Percentiles rank a stretch among this genome's conserved stretches.
phyloP scores from a whole-genome alignment of 2,797 vertebrate genomes.

The Labeo calbasu region DNA sequence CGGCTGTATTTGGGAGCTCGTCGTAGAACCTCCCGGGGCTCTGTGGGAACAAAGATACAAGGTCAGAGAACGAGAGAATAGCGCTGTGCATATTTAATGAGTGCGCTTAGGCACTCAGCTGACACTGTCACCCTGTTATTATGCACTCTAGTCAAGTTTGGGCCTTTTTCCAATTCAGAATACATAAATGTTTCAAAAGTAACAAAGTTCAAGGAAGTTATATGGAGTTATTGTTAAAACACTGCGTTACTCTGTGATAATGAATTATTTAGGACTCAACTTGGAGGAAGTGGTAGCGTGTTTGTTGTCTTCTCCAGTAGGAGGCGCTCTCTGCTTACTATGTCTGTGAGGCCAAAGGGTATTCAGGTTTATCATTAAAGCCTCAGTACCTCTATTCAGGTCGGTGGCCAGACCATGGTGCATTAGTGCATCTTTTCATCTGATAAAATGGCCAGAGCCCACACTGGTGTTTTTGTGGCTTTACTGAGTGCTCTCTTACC shows the following conservation, averaged over 20 bases:
- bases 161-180: background rate
- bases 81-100: slow-evolving; percentile 8
- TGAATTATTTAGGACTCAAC: background rate
- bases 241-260: too few species aligned
- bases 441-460: slow-evolving; percentile 32
- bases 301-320: slow-evolving; percentile 39
- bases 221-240: background rate
- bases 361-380: slow-evolving; percentile 41
- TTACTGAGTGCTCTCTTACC: slow-evolving; percentile 68
- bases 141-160: background rate
- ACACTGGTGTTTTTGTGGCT: slow-evolving; percentile 33
- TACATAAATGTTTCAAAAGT: slow-evolving; percentile 31
- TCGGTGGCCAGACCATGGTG: slow-evolving; percentile 29
- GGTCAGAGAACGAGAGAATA: slow-evolving; percentile 26
- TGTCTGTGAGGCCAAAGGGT: background rate
- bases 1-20: slow-evolving; percentile 84
- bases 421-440: slow-evolving; percentile 57
- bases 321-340: slow-evolving; percentile 45
- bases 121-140: slow-evolving; percentile 12
- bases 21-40: slow-evolving; percentile 81
- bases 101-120: background rate
- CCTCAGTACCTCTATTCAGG: slow-evolving; percentile 47
- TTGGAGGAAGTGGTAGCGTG: background rate
- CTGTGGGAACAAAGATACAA: slow-evolving; percentile 68
- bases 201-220: slow-evolving; percentile 16